Base-by-base conservation (phyloP, 2,888 invertebrate genomes). In the Coelinius sp. region DNA sequence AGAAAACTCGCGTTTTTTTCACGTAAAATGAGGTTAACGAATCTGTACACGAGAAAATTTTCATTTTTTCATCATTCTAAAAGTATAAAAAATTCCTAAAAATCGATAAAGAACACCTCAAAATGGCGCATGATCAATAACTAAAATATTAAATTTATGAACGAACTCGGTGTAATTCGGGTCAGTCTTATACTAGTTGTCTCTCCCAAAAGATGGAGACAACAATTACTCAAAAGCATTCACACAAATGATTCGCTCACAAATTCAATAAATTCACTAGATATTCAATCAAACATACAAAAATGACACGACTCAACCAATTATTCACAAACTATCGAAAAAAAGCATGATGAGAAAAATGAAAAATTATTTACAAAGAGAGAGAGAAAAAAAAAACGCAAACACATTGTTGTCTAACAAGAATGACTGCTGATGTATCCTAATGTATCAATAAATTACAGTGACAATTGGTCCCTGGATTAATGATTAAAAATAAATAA, bases 251-350 rank as follows among this genome's bases (percentile, higher is more conserved):
- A 52, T 35, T 62, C 44, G 25, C 70, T 67, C 67, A 49, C 44
- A 38, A 68, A 68, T 41, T 77, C 75, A 70, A 74, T 72, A 64
- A 75, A 75, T 76, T 74, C 71, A 76, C 74, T 68, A 71, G 67
- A 68, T 49, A 76, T 73, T 65, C 65, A 74, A 66, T 75, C 41
- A 73, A 4, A 6, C 17, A 17, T 63, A n/a, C n/a, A 35, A 49
- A 46, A 63, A 35, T 65, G 70, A 63, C n/a, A 41, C 10, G 22
- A 6, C 22, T 17, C 41, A 41, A 7, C 1, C n/a, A 41, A 24
- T n/a, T 56, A 14, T 53, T 31, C 8, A 31, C 31, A 31, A 41
- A 14, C 20, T 49, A 49, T 17, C 5, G 8, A 44, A 8, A 8
- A 27, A 62, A 38, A 17, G 27, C 7, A 8, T 38, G 35, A 38